Conservation (phyloP, 2,797 vertebrate species). For the Columba guinea region DNA sequence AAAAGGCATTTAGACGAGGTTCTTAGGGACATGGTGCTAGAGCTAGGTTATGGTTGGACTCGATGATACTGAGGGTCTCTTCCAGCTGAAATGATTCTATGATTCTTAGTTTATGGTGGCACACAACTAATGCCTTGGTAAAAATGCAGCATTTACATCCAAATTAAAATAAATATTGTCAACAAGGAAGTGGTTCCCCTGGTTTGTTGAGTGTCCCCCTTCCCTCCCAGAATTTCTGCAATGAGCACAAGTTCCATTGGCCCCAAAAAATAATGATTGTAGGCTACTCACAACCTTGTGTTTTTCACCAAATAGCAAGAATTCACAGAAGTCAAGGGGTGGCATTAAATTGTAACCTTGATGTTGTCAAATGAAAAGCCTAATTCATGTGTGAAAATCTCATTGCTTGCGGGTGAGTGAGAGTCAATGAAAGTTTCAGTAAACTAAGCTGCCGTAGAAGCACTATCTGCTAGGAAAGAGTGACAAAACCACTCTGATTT, state of each 20-base stretch:
- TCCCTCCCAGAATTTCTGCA: not conserved
- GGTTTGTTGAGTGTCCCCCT: not conserved
- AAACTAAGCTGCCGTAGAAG: constrained; percentile 33
- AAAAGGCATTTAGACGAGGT: too few species aligned
- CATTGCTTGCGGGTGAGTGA: constrained; percentile 63
- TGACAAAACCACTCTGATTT: constrained; percentile 12
- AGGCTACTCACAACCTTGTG: not conserved
- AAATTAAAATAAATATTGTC: not conserved
- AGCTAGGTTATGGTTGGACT: too few species aligned
- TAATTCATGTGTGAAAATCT: constrained; percentile 68
- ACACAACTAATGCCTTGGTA: not conserved
- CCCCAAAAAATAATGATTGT: not conserved
- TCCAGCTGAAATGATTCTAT: too few species aligned
- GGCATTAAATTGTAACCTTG: constrained; percentile 31
- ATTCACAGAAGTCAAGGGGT: not conserved
- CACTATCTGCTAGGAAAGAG: not conserved
- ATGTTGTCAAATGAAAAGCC: constrained; percentile 57
- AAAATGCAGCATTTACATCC: not conserved
- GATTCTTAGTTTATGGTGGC: not conserved
- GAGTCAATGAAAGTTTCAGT: constrained; percentile 61
- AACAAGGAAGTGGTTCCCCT: not conserved
- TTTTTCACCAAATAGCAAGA: constrained; percentile 11
- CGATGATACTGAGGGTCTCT: too few species aligned
- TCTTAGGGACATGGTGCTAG: too few species aligned
- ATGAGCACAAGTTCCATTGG: not conserved